phyloP scores from a whole-genome alignment of 2,113 vertebrate genomes.

The Ochotona princeps region DNA sequence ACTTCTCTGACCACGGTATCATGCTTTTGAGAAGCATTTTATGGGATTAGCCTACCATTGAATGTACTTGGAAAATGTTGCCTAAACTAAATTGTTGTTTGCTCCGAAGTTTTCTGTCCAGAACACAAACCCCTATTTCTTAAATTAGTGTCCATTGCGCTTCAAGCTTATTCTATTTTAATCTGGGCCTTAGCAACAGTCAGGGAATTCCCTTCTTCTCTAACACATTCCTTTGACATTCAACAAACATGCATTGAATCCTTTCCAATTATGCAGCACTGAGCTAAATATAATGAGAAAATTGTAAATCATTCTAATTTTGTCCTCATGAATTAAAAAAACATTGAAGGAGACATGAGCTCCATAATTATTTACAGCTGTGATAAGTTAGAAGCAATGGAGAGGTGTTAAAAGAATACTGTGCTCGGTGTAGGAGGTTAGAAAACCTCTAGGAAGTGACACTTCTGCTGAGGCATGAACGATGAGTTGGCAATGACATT shows the following conservation, averaged over 20 bases:
- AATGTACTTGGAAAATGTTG: neutral
- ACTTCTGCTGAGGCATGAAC: neutral
- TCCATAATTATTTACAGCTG: neutral
- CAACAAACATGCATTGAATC: neutral
- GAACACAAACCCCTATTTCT: neutral
- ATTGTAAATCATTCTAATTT: neutral
- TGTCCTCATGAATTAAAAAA: neutral
- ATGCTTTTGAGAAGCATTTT: neutral
- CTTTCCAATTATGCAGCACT: neutral
- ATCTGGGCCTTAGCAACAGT: neutral
- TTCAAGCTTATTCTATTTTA: constrained; percentile 3
- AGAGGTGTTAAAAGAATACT: too few relatives aligned
- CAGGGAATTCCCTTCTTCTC: neutral
- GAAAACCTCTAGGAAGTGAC: neutral
- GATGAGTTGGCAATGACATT: neutral
- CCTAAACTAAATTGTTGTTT: neutral
- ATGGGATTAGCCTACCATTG: neutral
- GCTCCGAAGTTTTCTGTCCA: neutral
- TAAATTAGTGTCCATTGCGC: neutral
- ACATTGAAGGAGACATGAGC: neutral
- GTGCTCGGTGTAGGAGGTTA: neutral
- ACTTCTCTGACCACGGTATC: neutral
- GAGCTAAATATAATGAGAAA: neutral
- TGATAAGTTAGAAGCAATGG: neutral
- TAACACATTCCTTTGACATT: neutral